A percentile compares a stretch with the other conserved stretches of the same genome.
Conservation (phyloP, 30 jellyfish, hydroid and myxozoan genomes). For the Chrysaora quinquecirrha region DNA sequence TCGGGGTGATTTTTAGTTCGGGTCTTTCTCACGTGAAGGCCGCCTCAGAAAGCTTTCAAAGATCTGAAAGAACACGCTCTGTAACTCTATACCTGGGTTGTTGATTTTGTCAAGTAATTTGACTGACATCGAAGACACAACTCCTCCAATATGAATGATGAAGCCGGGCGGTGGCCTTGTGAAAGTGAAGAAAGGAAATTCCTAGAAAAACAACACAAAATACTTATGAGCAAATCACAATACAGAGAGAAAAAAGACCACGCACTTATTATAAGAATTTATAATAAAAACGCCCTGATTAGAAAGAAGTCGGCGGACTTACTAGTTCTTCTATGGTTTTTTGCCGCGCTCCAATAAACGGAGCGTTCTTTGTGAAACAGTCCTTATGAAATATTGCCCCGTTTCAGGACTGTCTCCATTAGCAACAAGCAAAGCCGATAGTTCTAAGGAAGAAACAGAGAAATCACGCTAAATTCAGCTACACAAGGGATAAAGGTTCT, state of each 20-base stretch:
- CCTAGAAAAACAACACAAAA: constrained; percentile 37
- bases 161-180: constrained; percentile 78
- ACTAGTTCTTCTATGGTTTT: constrained; percentile 52
- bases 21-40: no score
- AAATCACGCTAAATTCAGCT: no score
- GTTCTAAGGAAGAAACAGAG: constrained; percentile 31
- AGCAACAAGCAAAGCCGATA: constrained; percentile 27
- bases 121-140: constrained; percentile 89
- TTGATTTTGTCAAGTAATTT: constrained; percentile 82
- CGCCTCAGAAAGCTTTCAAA: no score
- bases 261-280: no score
- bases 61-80: no score
- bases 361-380: neutral
- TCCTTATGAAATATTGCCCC: neutral
- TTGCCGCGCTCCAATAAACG: neutral
- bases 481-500: no score
- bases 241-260: no score
- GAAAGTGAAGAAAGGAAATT: constrained; percentile 86
- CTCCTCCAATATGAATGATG: constrained; percentile 80
- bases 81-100: constrained; percentile 82
- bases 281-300: no score
- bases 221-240: no score
- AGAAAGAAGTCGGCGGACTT: no score
- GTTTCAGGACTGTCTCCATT: constrained; percentile 60
- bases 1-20: no score